Percentiles rank a stretch among this genome's conserved stretches.
Evolutionary conservation across 2,888 invertebrate genomes (phyloP).

Genomic region (Platypus cylindrus): DNA sequence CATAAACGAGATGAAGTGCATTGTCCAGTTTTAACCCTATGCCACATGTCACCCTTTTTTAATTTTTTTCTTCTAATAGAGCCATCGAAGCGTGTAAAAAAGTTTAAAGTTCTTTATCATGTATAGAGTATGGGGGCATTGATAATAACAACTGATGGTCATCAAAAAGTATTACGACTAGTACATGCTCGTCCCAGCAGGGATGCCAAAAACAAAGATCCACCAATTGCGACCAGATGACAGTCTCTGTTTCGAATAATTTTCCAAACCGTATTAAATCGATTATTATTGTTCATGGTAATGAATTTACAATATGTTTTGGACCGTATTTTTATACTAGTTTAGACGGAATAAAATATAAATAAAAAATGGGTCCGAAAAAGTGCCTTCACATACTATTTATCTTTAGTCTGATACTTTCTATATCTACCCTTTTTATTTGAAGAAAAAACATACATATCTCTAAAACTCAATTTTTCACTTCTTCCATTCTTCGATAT

Average conservation of each 20-base stretch:
- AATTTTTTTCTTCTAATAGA: constrained; percentile 23
- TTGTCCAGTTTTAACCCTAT: constrained; percentile 24
- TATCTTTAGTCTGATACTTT: too few species aligned
- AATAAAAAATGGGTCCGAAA: too few species aligned
- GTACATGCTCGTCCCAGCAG: constrained; percentile 22
- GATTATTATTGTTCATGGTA: too few species aligned
- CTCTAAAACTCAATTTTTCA: too few species aligned
- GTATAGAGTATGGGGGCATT: constrained; percentile 24
- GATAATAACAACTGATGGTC: constrained; percentile 21
- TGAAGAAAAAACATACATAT: too few species aligned
- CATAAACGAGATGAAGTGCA: constrained; percentile 15
- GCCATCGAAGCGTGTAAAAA: constrained; percentile 23
- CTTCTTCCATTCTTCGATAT: too few species aligned
- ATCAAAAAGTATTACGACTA: too few species aligned
- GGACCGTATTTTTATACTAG: too few species aligned
- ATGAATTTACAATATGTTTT: too few species aligned
- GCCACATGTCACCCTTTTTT: constrained; percentile 23
- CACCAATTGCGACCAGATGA: constrained; percentile 17
- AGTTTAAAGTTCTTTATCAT: constrained; percentile 27
- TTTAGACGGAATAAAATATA: too few species aligned
- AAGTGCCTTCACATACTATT: too few species aligned
- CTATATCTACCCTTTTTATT: too few species aligned
- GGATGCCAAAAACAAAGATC: constrained; percentile 21
- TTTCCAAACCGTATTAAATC: constrained; percentile 11
- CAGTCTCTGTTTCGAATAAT: constrained; percentile 11